Percentiles rank a stretch among this genome's conserved stretches.
Conservation (phyloP, 2,888 invertebrate species). For the Dinocampus coccinellae region DNA sequence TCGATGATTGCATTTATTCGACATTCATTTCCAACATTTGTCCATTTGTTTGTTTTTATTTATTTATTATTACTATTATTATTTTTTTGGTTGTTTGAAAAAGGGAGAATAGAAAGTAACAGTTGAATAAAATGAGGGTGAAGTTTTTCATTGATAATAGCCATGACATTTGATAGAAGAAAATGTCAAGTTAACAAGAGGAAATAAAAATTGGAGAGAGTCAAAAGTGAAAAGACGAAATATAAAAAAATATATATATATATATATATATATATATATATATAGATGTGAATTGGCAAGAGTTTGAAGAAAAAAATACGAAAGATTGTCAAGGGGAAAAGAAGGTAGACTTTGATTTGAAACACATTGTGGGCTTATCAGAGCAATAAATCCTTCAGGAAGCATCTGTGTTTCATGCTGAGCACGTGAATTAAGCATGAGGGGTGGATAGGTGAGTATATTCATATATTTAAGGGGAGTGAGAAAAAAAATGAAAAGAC, state of each 20-base stretch:
- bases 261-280: not conserved
- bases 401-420: constrained; percentile 5
- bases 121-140: not conserved
- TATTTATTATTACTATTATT: not conserved
- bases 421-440: constrained; percentile 3
- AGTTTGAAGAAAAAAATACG: not conserved
- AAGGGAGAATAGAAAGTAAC: not conserved
- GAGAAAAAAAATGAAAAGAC: not conserved
- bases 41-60: not conserved
- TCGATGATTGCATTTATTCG: not conserved
- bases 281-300: too few relatives aligned
- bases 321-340: not conserved
- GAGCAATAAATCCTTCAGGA: not conserved
- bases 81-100: not conserved
- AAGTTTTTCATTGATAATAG: not conserved
- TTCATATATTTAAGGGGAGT: not conserved
- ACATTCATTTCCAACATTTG: too few relatives aligned
- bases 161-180: not conserved
- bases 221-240: not conserved
- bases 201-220: not conserved
- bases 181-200: not conserved
- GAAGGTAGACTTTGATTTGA: not conserved
- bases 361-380: not conserved
- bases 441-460: not conserved
- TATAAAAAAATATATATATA: too few relatives aligned